phyloP scores from a whole-genome alignment of 2,797 vertebrate species.

The Melanotaenia pygmaea region DNA sequence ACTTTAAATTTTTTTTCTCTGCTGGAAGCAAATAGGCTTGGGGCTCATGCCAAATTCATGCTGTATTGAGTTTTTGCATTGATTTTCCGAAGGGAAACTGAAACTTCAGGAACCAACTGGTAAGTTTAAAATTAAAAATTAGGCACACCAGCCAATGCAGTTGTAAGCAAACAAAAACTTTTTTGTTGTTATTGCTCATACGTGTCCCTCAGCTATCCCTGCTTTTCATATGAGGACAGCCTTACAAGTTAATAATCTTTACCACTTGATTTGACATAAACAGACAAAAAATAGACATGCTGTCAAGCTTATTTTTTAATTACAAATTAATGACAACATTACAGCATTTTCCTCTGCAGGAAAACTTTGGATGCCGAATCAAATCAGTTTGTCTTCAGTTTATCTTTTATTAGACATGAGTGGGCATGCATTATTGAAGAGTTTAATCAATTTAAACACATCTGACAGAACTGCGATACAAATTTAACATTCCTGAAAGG shows the following conservation, averaged over 20 bases:
- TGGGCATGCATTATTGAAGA: conserved; percentile 8
- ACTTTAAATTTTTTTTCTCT: conserved; percentile 5
- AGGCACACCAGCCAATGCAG: not conserved
- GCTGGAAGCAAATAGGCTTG: conserved; percentile 5
- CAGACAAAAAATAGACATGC: not conserved
- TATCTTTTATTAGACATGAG: conserved; percentile 2
- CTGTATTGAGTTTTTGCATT: conserved; percentile 1
- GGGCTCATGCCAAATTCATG: conserved; percentile 5
- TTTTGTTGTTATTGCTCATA: not conserved
- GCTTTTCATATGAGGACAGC: not conserved
- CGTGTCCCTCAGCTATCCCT: not conserved
- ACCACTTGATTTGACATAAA: not conserved
- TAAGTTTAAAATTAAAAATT: not conserved
- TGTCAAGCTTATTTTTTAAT: conserved; percentile 1
- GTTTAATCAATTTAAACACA: conserved; percentile 6
- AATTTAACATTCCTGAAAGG: conserved; percentile 16
- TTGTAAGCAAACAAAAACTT: not conserved
- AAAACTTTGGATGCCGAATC: not conserved
- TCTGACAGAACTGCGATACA: not conserved
- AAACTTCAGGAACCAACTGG: not conserved
- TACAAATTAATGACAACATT: not conserved
- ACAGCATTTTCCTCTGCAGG: not conserved
- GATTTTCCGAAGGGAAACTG: not conserved
- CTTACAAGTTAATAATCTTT: not conserved
- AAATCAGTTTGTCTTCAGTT: not conserved